Base-by-base conservation (phyloP, 2,113 vertebrate genomes). In the Fulica atra region DNA sequence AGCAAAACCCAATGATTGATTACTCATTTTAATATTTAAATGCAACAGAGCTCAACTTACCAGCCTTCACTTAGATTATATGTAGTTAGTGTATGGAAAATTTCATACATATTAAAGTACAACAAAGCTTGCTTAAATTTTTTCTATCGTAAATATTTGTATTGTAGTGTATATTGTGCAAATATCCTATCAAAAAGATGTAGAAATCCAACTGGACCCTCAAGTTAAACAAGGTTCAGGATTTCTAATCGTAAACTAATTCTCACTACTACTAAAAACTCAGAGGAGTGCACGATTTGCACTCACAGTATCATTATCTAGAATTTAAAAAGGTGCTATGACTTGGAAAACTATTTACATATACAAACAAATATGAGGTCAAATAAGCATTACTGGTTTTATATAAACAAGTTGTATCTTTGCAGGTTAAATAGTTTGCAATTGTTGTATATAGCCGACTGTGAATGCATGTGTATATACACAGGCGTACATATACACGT, bases 171-270 rank as follows among this genome's bases (percentile, higher is more conserved):
- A 31, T 50, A 44, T 74, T 35, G 9, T 80, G 36, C 17, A 4
- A 61, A 65, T 79, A 88, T 46, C 83, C 25, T 38, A 46, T 40
- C 35, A 81, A 35, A 21, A 79, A 61, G 20, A 46, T 57, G 18
- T 78, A 73, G 21, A 80, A 86, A 71, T 63, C 44, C 38, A 46
- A n/a, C 50, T 91, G 65, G 29, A 63, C 24, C 56, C 57, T 72
- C n/a, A 83, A 81, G n/a, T 91, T 38, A 88, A 72, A 81, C 36
- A 82, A 89, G 50, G 7, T 44, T 81, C 61, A 60, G 63, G 28
- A 91, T 89, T 88, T 72, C 66, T 80, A 13, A 80, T 76, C 80
- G 89, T 79, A 81, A 92, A 88, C 35, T 81, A 79, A 76, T 59
- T 21, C 26, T 82, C 44, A 40, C n/a, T 79, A 44, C 24, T 82